Evolutionary conservation across 2,113 vertebrate species (phyloP), one percentile per base, ranked within the genome.

Genomic region (Vidua macroura): DNA sequence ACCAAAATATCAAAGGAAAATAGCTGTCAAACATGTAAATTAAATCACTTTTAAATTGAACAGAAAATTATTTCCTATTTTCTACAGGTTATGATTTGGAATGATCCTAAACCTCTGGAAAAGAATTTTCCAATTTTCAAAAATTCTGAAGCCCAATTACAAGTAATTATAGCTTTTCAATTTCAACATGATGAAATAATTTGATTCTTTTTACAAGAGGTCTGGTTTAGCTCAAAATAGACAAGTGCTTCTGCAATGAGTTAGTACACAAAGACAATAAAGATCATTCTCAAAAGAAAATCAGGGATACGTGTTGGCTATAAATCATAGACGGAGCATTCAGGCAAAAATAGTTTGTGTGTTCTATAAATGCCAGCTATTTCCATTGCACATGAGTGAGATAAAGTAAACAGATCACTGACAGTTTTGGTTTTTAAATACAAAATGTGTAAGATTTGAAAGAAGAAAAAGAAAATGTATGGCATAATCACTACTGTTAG

Each of bases 111-210:
- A 98, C 97, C 98, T 98, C 97, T 98, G 98, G 98, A 98, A 99
- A 98, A 99, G 97, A 98, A 98, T 98, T 98, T 98, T 98, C 98
- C 98, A 98, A 98, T 98, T 98, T 98, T 95, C 84, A 97, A 98
- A 98, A 98, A 98, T 98, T 98, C 98, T 98, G 98, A 99, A 98
- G 98, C 98, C 99, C 98, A 99, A 99, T 99, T 99, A 99, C 98
- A 98, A 99, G 98, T 99, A 99, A 99, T 99, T 99, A 99, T 98
- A 98, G 98, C 99, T 99, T 99, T 99, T 99, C 99, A 99, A 99
- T 99, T 99, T 98, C 98, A 99, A 99, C 99, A 99, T 99, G 99
- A 99, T 99, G 99, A 99, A 99, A 99, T 99, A 99, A 99, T 99
- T 99, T 99, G 98, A 99, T 99, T 98, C 99, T 98, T 99, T 99